Conservation (phyloP, 2,888 invertebrate genomes). For the Synergus umbraculus region DNA sequence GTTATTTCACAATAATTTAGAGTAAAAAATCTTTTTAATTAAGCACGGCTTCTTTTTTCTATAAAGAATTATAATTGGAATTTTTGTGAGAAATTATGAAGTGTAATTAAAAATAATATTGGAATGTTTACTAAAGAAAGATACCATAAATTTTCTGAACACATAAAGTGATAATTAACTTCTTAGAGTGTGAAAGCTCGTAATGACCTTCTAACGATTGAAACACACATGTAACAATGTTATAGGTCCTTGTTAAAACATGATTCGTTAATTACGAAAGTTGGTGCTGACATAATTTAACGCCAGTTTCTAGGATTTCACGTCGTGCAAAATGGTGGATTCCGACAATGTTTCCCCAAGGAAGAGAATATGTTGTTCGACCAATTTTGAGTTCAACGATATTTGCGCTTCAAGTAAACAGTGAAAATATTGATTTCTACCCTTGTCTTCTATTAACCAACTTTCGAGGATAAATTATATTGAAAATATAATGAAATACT, state of each 20-base stretch:
- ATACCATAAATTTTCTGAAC: background rate
- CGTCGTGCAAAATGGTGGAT: conserved; percentile 6
- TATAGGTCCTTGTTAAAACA: conserved; percentile 5
- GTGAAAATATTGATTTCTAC: conserved; percentile 8
- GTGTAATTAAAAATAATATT: background rate
- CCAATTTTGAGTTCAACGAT: background rate
- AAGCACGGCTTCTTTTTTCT: background rate
- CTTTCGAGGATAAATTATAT: background rate
- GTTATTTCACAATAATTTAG: background rate
- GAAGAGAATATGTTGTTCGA: conserved; percentile 27
- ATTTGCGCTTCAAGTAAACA: conserved; percentile 4
- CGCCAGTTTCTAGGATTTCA: conserved; percentile 12
- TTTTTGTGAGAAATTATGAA: background rate
- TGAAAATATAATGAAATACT: background rate
- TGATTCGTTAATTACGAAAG: conserved; percentile 32
- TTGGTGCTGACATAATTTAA: conserved; percentile 20
- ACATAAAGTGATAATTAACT: background rate
- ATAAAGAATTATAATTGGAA: background rate
- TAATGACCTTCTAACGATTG: conserved; percentile 4
- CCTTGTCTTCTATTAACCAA: no score
- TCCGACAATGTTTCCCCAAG: background rate
- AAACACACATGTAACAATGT: background rate
- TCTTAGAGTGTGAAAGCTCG: background rate
- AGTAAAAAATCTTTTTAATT: background rate
- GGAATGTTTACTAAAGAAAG: background rate